These are phyloP conservation scores for Erethizon dorsatum DNA, from an alignment of 2,797 vertebrate genomes.

Conservation along the genomic window DNA sequence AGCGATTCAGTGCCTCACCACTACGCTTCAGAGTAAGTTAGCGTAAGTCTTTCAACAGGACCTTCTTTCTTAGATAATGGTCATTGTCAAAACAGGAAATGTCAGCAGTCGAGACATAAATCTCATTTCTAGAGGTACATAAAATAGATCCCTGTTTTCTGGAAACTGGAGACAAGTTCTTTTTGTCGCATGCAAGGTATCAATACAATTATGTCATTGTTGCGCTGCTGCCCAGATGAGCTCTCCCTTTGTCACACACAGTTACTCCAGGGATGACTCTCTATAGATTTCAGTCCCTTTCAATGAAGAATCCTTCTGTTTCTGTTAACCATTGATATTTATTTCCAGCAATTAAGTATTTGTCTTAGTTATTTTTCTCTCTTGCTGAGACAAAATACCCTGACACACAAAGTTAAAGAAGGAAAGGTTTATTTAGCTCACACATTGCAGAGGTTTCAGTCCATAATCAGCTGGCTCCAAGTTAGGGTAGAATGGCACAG, in stretches of 20 bases:
- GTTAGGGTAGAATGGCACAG: no score
- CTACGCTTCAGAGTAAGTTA: not conserved
- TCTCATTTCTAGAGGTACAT: not conserved
- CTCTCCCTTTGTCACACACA: not conserved
- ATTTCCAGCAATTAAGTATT: constrained; percentile 42
- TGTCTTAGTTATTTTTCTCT: no score
- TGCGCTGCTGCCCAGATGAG: not conserved
- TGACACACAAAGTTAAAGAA: no score
- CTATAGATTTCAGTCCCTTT: not conserved
- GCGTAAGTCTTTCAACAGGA: not conserved
- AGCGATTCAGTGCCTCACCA: not conserved
- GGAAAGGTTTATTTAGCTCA: no score
- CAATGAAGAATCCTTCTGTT: not conserved
- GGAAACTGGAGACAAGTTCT: not conserved
- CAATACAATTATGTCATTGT: not conserved
- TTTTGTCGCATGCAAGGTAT: not conserved
- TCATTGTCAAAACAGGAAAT: constrained; percentile 38
- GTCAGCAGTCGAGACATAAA: constrained; percentile 28
- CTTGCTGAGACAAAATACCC: no score
- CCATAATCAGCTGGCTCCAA: no score
- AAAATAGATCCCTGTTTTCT: not conserved
- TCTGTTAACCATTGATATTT: constrained; percentile 14
- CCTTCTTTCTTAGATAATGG: not conserved
- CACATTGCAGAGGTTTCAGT: no score
- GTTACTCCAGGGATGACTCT: not conserved